Percentiles rank a stretch among this genome's conserved stretches.
phyloP scores from a whole-genome alignment of 2,888 invertebrate species.

The Eilema griseolum region DNA sequence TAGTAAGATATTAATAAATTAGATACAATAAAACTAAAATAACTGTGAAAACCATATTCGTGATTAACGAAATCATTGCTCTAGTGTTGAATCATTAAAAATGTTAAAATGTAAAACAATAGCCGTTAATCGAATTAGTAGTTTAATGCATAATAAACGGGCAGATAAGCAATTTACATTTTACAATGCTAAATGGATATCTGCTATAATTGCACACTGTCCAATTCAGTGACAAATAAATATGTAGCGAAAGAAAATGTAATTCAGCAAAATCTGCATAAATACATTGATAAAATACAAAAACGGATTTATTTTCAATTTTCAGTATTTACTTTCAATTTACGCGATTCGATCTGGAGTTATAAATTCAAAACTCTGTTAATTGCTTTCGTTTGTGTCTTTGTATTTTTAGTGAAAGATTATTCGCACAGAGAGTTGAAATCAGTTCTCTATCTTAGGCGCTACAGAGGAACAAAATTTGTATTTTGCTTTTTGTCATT shows the following conservation, averaged over 20 bases:
- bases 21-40: too few relatives aligned
- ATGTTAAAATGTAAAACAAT: not conserved
- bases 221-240: not conserved
- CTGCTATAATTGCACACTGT: not conserved
- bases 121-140: not conserved
- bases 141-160: not conserved
- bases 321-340: not conserved
- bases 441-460: not conserved
- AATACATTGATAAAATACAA: not conserved
- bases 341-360: not conserved
- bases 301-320: not conserved
- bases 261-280: not conserved
- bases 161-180: not conserved
- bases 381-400: not conserved
- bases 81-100: too few relatives aligned
- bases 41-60: too few relatives aligned
- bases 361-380: not conserved
- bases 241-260: not conserved
- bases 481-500: too few relatives aligned
- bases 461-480: not conserved
- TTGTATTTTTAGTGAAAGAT: conserved; percentile 4
- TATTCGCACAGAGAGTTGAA: not conserved
- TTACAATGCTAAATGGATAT: not conserved
- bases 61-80: too few relatives aligned
- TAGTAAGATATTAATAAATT: too few relatives aligned